Conservation (phyloP, 1,140 invertebrate genomes). For the Polypedilum vanderplanki region DNA sequence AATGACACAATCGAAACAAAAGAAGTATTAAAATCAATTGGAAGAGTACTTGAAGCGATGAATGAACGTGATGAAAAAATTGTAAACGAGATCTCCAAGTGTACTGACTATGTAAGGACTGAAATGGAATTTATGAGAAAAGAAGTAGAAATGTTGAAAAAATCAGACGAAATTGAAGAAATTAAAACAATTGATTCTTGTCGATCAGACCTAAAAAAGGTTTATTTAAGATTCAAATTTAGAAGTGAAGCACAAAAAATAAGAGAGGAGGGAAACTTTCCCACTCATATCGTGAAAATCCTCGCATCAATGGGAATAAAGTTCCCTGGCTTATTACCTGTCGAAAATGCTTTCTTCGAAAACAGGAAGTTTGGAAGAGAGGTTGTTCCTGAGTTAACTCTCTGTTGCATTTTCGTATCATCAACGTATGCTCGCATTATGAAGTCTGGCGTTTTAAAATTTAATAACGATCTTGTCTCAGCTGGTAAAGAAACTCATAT, state of each 20-base stretch:
- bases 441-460: background rate
- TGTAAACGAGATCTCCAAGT: too few relatives aligned
- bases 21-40: too few relatives aligned
- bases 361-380: background rate
- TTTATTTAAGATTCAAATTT: background rate
- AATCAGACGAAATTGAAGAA: background rate
- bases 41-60: too few relatives aligned
- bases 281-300: background rate
- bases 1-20: too few relatives aligned
- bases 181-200: background rate
- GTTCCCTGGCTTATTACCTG: background rate
- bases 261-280: background rate
- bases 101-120: too few relatives aligned
- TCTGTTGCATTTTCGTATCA: background rate
- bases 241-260: background rate
- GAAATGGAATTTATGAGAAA: too few relatives aligned
- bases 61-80: too few relatives aligned
- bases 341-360: background rate
- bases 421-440: background rate
- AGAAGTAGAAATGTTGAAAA: too few relatives aligned
- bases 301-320: background rate
- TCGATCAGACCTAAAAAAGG: background rate
- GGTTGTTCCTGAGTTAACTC: background rate
- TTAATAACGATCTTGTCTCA: background rate
- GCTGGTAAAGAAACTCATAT: background rate